phyloP scores from a whole-genome alignment of 2,888 invertebrate species.

The Limnephilus auricula region DNA sequence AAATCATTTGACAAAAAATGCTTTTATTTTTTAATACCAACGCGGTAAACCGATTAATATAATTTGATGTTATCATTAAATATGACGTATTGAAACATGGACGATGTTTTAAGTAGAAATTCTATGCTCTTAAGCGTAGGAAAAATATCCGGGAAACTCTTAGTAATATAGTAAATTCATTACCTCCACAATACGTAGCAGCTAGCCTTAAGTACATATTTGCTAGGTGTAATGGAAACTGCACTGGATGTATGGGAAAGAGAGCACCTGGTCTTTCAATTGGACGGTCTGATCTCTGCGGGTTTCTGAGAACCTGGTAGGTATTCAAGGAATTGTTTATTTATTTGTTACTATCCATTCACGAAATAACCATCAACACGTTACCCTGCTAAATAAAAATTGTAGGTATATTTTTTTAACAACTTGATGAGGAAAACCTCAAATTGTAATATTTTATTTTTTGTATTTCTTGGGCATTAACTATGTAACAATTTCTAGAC shows the following conservation, averaged over 20 bases:
- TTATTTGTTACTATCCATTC: neutral
- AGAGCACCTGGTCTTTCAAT: neutral
- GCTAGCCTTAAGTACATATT: neutral
- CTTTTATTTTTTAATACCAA: too few relatives aligned
- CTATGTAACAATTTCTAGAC: too few relatives aligned
- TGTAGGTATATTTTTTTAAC: too few relatives aligned
- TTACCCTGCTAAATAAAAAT: neutral
- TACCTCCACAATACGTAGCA: neutral
- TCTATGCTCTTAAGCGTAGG: neutral
- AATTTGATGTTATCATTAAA: neutral
- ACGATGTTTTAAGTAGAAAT: neutral
- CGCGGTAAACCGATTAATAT: too few relatives aligned
- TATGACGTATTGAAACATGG: neutral
- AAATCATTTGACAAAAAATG: too few relatives aligned
- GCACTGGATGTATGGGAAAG: conserved; percentile 12
- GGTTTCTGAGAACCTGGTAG: neutral
- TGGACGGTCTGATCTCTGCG: conserved; percentile 2
- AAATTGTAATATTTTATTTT: too few relatives aligned
- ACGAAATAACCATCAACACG: neutral
- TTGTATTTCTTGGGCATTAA: too few relatives aligned
- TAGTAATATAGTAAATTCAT: neutral
- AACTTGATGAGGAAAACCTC: too few relatives aligned
- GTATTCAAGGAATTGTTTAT: neutral
- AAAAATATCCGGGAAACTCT: neutral
- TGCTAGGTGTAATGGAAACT: neutral